These are phyloP conservation scores for Myotis findleyi DNA, from an alignment of 2,797 vertebrate genomes.

Conservation along the genomic window DNA sequence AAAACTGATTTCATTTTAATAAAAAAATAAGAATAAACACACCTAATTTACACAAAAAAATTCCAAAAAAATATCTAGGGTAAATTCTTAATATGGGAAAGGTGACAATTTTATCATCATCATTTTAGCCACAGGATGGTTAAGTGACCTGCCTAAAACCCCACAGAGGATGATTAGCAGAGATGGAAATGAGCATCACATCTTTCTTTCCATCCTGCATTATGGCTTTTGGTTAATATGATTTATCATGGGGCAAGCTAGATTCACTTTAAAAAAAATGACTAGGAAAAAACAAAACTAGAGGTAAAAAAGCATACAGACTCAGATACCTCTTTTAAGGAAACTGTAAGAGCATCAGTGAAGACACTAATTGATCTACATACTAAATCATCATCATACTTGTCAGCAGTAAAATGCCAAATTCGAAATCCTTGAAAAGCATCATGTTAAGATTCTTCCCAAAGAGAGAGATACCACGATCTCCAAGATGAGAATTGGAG, in stretches of 20 bases:
- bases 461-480: neutral
- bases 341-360: neutral
- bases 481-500: neutral
- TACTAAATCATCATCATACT: neutral
- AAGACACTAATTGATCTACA: slow-evolving; percentile 22
- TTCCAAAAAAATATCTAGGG: neutral
- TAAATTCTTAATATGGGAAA: neutral
- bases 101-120: slow-evolving; percentile 4
- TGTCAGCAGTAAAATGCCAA: neutral
- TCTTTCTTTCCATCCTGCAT: neutral
- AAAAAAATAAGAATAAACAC: slow-evolving; percentile 40
- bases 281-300: neutral
- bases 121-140: neutral
- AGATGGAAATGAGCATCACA: neutral
- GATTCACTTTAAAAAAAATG: neutral
- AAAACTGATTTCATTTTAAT: neutral
- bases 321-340: neutral
- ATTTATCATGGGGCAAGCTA: slow-evolving; percentile 26
- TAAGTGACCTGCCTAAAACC: slow-evolving; percentile 13
- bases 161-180: neutral
- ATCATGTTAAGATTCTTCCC: neutral
- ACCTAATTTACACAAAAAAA: neutral
- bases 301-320: neutral
- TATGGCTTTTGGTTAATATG: neutral
- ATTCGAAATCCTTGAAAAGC: neutral